Evolutionary conservation across 2,888 invertebrate genomes (phyloP).

Genomic region (Metellina segmentata): DNA sequence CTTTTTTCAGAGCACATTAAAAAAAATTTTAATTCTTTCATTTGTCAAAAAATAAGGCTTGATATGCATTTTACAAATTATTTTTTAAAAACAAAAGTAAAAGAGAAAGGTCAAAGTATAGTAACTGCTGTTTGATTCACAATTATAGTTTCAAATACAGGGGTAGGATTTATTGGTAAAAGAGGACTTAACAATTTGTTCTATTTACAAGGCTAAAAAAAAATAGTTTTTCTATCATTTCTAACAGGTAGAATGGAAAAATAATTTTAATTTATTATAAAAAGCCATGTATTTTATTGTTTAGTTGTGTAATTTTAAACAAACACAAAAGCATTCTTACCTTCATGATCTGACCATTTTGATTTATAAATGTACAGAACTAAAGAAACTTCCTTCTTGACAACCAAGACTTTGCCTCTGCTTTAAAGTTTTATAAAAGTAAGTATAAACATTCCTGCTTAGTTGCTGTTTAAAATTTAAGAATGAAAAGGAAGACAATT

Average conservation of each 20-base stretch:
- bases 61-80: no score
- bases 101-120: no score
- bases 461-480: conserved; percentile 27
- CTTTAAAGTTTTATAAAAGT: conserved; percentile 65
- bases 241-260: neutral
- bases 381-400: conserved; percentile 66
- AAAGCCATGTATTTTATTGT: conserved; percentile 2
- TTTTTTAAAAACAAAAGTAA: no score
- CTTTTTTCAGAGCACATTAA: no score
- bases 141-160: no score
- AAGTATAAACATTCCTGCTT: conserved; percentile 71
- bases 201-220: no score
- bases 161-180: no score
- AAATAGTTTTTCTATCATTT: no score
- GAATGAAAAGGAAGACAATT: conserved; percentile 7
- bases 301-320: conserved; percentile 27
- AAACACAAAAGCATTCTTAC: conserved; percentile 31
- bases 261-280: neutral
- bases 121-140: no score
- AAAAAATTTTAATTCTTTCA: no score
- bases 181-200: no score
- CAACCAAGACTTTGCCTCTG: conserved; percentile 67
- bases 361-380: conserved; percentile 75
- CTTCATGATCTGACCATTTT: conserved; percentile 75
- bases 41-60: no score